Evolutionary conservation across 64 coral and sea anemone species (phyloP).

Genomic region (Pocillopora verrucosa): DNA sequence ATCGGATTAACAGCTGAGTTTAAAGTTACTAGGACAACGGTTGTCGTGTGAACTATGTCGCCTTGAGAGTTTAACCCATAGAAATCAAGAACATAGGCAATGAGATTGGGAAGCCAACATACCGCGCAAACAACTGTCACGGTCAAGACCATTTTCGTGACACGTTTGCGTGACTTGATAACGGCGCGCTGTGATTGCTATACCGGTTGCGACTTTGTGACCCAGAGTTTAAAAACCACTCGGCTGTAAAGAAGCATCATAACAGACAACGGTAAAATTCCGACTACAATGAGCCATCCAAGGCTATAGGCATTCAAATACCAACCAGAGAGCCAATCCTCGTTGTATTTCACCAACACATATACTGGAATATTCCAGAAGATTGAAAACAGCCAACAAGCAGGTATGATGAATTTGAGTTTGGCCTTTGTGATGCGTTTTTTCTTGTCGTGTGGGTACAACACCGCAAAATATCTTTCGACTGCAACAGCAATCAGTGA

Average conservation of each 20-base stretch:
- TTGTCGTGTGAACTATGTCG: conserved; percentile 38
- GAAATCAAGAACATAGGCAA: conserved; percentile 38
- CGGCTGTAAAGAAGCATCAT: conserved; percentile 49
- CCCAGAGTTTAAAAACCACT: conserved; percentile 53
- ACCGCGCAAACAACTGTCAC: conserved; percentile 40
- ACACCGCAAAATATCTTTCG: conserved; percentile 54
- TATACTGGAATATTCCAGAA: conserved; percentile 49
- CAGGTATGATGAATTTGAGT: conserved; percentile 42
- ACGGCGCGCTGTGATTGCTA: conserved; percentile 13
- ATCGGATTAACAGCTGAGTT: conserved; percentile 64
- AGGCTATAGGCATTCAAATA: conserved; percentile 47
- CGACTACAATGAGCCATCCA: conserved; percentile 36
- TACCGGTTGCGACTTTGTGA: conserved; percentile 11
- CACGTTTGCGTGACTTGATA: conserved; percentile 41
- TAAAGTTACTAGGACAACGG: conserved; percentile 59
- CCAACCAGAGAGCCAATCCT: conserved; percentile 6
- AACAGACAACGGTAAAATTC: conserved; percentile 20
- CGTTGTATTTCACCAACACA: conserved; percentile 24
- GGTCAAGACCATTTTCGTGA: conserved; percentile 46
- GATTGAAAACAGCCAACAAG: conserved; percentile 53
- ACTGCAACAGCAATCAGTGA: conserved; percentile 58
- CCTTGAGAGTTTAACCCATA: conserved; percentile 31
- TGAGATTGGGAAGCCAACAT: conserved; percentile 53
- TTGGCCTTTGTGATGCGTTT: conserved; percentile 37
- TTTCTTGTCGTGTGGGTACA: conserved; percentile 19